Conservation (phyloP, 2,797 vertebrate genomes). For the Eremophila alpestris region DNA sequence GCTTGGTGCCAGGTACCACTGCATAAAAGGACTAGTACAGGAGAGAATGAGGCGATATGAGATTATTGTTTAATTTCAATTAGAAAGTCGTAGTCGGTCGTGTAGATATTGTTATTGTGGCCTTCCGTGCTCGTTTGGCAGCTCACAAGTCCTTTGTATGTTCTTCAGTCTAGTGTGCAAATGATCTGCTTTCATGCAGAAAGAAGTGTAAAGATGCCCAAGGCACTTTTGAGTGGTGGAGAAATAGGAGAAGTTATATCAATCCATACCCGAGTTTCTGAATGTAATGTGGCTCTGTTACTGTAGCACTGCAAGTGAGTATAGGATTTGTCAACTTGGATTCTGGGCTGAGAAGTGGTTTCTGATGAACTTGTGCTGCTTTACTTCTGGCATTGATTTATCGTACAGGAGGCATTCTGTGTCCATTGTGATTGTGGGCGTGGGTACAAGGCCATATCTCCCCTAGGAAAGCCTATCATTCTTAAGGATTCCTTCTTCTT, state of each 20-base stretch:
- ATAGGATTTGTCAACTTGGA: neutral
- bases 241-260: neutral
- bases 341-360: neutral
- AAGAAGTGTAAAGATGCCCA: neutral
- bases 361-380: neutral
- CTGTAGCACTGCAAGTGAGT: fast-evolving
- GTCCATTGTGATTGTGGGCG: neutral
- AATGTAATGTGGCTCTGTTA: neutral
- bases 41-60: fast-evolving
- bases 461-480: neutral
- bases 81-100: neutral
- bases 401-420: fast-evolving
- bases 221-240: neutral
- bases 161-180: neutral
- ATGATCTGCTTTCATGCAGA: neutral
- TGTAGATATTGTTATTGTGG: neutral
- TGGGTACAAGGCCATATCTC: neutral
- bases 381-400: neutral
- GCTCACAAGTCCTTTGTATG: fast-evolving
- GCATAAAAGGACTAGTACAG: fast-evolving
- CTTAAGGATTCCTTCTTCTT: neutral
- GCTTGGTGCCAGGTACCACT: neutral
- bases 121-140: neutral
- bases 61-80: neutral
- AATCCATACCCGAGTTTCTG: fast-evolving